Evolutionary conservation across 1,140 invertebrate species (phyloP), one percentile per base, ranked within the genome.

Genomic region (Campoletis sonorensis): DNA sequence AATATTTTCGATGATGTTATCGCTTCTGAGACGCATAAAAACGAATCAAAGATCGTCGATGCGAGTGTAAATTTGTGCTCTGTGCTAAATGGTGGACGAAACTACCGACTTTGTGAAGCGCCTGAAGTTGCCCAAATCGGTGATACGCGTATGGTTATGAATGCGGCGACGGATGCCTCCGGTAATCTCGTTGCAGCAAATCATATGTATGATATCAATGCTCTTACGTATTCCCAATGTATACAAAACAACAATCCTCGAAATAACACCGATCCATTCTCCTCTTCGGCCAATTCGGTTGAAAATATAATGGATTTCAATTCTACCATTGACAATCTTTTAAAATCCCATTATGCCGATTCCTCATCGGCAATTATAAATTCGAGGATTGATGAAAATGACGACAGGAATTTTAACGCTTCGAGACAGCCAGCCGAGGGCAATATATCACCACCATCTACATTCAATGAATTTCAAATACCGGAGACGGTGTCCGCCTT

Each of bases 391-490:
- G 67, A 82, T 51, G 54, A 27, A 54, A 67, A 23, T 51, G 23
- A 33, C 1, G 45, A 81, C 16, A 81, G 40, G 26, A 15, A 54
- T 15, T 37, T 82, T 18, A 40, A 40, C 13, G 61, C 37, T 70
- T n/a, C 61, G 18, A 33, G 15, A 18, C n/a, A 1, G 26, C 54
- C 45, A 23, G 8, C n/a, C 16, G 61, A 40, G 18, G 26, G 8
- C 1, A 15, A 23, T 61, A 33, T 33, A 27, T 30, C 72, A 23
- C 37, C 67, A 40, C 37, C 67, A 40, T 49, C 26, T 21, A 54
- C 70, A 4, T 84, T 85, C 26, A 82, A 82, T 21, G 79, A 89
- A 4, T 88, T 86, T 68, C 85, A 87, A 58, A 87, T 88, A 77
- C 87, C 89, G 10, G 79, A 86, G 70, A 79, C 84, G 21, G 83